A percentile compares a stretch with the other conserved stretches of the same genome.
phyloP scores from a whole-genome alignment of 2,888 invertebrate genomes.

The Oegoconia quadripuncta region DNA sequence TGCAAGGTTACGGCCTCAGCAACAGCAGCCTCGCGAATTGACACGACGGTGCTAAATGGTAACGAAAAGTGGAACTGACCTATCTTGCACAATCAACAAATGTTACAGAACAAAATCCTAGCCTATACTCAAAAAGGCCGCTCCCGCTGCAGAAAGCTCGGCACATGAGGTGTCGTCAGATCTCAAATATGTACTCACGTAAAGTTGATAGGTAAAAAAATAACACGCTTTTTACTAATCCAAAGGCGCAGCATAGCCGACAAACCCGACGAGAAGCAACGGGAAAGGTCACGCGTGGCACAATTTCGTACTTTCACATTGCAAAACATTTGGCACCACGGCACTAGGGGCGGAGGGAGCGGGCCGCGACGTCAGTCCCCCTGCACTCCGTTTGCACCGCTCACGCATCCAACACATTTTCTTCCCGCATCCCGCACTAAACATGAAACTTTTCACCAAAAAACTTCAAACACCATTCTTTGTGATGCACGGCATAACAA shows the following conservation, averaged over 20 bases:
- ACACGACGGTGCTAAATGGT: slow-evolving; percentile 26
- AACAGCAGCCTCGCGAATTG: slow-evolving; percentile 8
- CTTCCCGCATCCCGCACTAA: slow-evolving; percentile 45
- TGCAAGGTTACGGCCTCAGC: slow-evolving; percentile 1
- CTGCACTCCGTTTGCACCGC: slow-evolving; percentile 61
- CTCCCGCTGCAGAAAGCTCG: slow-evolving; percentile 34
- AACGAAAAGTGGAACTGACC: slow-evolving; percentile 36
- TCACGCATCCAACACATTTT: slow-evolving; percentile 62
- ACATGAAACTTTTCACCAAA: slow-evolving; percentile 34
- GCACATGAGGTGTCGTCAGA: slow-evolving; percentile 45
- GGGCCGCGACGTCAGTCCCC: slow-evolving; percentile 74
- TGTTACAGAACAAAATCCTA: slow-evolving; percentile 17
- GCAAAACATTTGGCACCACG: slow-evolving; percentile 78
- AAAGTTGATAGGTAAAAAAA: slow-evolving; percentile 51
- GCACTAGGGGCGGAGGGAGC: slow-evolving; percentile 68
- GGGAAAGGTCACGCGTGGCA: slow-evolving; percentile 75
- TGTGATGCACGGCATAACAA: slow-evolving; percentile 31
- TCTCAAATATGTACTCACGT: slow-evolving; percentile 49
- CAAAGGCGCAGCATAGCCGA: slow-evolving; percentile 33
- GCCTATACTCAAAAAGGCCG: slow-evolving; percentile 8
- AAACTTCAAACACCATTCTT: slow-evolving; percentile 38
- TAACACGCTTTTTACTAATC: slow-evolving; percentile 43
- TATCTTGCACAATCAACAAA: slow-evolving; percentile 39
- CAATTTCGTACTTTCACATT: slow-evolving; percentile 77
- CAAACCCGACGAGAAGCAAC: slow-evolving; percentile 44